Evolutionary conservation across 2,113 vertebrate genomes (phyloP).

Genomic region (Gymnarchus niloticus): DNA sequence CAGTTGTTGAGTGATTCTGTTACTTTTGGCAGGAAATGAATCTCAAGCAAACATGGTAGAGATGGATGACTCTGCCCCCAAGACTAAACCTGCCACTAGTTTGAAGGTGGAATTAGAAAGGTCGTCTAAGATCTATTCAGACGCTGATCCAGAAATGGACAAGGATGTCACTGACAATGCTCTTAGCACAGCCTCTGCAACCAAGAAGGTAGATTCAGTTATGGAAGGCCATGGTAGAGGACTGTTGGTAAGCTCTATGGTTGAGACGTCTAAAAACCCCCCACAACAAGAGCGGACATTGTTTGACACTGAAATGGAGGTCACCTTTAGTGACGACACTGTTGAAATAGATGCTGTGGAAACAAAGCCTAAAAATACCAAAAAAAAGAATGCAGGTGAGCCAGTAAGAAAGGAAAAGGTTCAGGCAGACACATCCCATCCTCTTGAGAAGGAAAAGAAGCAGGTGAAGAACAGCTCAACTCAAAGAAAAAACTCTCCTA

Average conservation of each 20-base stretch:
- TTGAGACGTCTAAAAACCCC: conserved; percentile 10
- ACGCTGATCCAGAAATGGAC: conserved; percentile 25
- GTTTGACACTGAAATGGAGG: conserved; percentile 56
- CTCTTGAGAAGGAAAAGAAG: neutral
- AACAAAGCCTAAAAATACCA: conserved; percentile 39
- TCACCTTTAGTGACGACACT: conserved; percentile 40
- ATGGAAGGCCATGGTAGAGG: neutral
- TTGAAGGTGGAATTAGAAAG: conserved; percentile 33
- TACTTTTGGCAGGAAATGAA: conserved; percentile 19
- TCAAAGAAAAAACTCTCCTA: neutral
- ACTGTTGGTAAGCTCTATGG: neutral
- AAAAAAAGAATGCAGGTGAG: neutral
- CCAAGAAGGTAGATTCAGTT: neutral
- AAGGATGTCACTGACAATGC: neutral
- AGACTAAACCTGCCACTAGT: conserved; percentile 14
- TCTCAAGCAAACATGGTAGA: neutral
- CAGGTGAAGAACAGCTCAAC: neutral
- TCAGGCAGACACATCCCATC: neutral
- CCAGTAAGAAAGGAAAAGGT: conserved; percentile 23
- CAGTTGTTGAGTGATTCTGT: neutral
- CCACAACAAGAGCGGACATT: conserved; percentile 38
- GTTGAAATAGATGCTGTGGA: conserved; percentile 51
- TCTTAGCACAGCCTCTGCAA: neutral
- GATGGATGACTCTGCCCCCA: neutral
- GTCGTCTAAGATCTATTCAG: conserved; percentile 25